Evolutionary conservation across 2,888 invertebrate genomes (phyloP), one percentile per base, ranked within the genome.

Genomic region (Melieria crassipennis): DNA sequence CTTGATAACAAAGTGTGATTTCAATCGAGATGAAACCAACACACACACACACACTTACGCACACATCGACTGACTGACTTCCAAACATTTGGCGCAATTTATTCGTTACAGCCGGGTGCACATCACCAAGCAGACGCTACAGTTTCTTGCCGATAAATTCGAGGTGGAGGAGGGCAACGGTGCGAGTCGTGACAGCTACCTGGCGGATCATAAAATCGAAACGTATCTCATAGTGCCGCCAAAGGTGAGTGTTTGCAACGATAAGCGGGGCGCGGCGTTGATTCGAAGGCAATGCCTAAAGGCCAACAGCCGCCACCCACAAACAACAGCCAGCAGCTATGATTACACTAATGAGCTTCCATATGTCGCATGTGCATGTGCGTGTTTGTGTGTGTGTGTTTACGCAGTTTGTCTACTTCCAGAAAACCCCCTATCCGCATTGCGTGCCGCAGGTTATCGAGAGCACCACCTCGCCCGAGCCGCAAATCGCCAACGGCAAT

Each of bases 91-190:
- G 45, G 42, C 9, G 16, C 64, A 65, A 69, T 71, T 75, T 68
- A 60, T 77, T 70, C 63, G 45, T 87, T 87, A 13, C 88, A 96
- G 96, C 48, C 91, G 94, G 67, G 96, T 96, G 7, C 96, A 96
- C 86, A 93, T 96, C 78, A 96, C 96, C 1, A 92, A 92, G 83
- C 92, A 95, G 30, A 96, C 96, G 0, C 86, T 95, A 72, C 89
- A 92, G 61, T 94, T 95, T 82, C 89, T 96, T 46, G 93, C 92
- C 30, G 93, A 91, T 74, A 91, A 92, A 79, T 96, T 95, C 81
- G 92, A 95, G 82, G 94, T 95, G 72, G 96, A 96, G 81, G 92
- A 93, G 0, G 95, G 96, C 0, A 92, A 94, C 73, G 96, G 96
- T 0, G 90, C 89, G 0, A 90, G 91, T n/a, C 89, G 95, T 69